Evolutionary conservation across 2,888 invertebrate species (phyloP).

Genomic region (Eulithis testata): DNA sequence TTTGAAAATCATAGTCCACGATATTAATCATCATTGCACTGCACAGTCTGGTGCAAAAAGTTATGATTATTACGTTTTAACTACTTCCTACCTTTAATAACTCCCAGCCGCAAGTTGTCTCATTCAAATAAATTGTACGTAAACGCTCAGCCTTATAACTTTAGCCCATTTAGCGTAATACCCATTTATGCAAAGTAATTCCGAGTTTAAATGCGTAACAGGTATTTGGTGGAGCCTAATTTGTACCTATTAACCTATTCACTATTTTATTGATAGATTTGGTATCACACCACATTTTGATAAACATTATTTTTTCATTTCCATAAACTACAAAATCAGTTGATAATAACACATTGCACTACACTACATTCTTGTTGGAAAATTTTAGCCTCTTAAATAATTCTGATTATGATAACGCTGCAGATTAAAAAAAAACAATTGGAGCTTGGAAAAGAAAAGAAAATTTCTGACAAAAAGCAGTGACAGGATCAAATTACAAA

Average conservation of each 20-base stretch:
- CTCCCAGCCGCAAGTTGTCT: conserved; percentile 15
- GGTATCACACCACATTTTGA: too few species aligned
- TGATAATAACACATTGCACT: too few species aligned
- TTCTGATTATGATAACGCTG: too few species aligned
- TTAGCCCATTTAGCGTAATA: conserved; percentile 39
- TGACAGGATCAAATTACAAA: too few species aligned
- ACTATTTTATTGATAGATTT: conserved; percentile 4
- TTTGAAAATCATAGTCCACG: too few species aligned
- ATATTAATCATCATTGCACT: neutral
- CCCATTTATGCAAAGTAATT: conserved; percentile 43
- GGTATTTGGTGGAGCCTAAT: conserved; percentile 41
- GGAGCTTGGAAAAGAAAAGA: too few species aligned
- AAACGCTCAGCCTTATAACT: conserved; percentile 37
- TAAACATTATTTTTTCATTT: too few species aligned
- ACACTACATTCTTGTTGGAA: too few species aligned
- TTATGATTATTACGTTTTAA: conserved; percentile 23
- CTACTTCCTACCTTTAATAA: conserved; percentile 18
- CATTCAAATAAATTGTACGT: conserved; percentile 27
- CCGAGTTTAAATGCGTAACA: conserved; percentile 44
- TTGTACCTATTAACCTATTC: conserved; percentile 31
- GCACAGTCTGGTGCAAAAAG: conserved; percentile 16
- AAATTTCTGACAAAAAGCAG: too few species aligned
- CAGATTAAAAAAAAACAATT: too few species aligned
- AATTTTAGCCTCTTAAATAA: too few species aligned
- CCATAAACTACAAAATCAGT: too few species aligned